phyloP scores from a whole-genome alignment of 2,888 invertebrate species.

The Meliscaeva auricollis region DNA sequence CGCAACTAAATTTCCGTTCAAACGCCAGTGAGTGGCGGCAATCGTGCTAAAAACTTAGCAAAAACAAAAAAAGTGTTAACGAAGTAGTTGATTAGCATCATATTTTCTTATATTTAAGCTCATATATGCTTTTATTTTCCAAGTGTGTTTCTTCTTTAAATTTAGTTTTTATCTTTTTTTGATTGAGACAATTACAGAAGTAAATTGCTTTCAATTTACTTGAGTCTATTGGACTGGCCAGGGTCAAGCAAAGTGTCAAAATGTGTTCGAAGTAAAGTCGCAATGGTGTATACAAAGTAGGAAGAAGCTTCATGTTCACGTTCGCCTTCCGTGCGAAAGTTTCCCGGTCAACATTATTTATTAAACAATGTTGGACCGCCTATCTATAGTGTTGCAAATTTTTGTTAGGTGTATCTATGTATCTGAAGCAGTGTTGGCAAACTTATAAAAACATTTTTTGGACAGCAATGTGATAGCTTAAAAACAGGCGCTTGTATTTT shows the following conservation, averaged over 20 bases:
- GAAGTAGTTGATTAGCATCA: constrained; percentile 27
- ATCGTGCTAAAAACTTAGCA: constrained; percentile 20
- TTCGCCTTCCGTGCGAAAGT: constrained; percentile 45
- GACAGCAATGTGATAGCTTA: too few relatives aligned
- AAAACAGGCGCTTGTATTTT: too few relatives aligned
- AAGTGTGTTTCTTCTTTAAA: neutral
- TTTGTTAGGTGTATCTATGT: neutral
- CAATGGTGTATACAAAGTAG: constrained; percentile 6
- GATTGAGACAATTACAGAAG: constrained; percentile 32
- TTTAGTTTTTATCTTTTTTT: constrained; percentile 18
- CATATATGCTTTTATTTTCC: neutral
- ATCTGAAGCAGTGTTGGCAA: neutral
- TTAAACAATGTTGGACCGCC: constrained; percentile 11
- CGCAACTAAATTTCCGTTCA: neutral
- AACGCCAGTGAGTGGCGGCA: neutral
- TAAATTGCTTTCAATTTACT: constrained; percentile 48
- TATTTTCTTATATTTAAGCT: constrained; percentile 4
- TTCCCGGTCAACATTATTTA: constrained; percentile 23
- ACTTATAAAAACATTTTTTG: too few relatives aligned
- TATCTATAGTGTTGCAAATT: neutral
- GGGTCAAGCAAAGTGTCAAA: constrained; percentile 54
- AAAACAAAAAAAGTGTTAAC: constrained; percentile 20
- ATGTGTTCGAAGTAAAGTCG: constrained; percentile 24
- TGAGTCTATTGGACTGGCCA: constrained; percentile 35
- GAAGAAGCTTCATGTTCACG: constrained; percentile 30